Percentiles rank a stretch among this genome's conserved stretches.
These are phyloP conservation scores for Notothenia coriiceps DNA, from an alignment of 2,113 vertebrate species.

Conservation along the genomic window DNA sequence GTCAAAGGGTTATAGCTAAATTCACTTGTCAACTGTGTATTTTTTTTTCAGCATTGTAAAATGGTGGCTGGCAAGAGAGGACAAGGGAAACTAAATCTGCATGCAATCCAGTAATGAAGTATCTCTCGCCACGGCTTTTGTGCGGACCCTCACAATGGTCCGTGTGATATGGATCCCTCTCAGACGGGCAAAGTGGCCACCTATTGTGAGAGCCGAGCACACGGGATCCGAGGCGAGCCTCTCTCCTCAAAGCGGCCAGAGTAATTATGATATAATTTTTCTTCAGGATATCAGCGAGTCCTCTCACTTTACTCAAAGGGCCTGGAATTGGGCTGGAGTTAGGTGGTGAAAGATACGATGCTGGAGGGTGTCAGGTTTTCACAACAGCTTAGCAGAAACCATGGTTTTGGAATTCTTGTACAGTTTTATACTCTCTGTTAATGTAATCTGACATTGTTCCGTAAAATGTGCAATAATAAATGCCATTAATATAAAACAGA, in stretches of 20 bases:
- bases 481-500: not conserved
- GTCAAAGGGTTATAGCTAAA: constrained; percentile 54
- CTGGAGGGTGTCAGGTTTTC: constrained; percentile 47
- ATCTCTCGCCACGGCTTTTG: constrained; percentile 61
- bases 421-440: not conserved
- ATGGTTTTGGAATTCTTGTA: not conserved
- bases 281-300: constrained; percentile 65
- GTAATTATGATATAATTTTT: constrained; percentile 79
- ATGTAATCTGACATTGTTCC: not conserved
- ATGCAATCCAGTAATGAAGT: constrained; percentile 57
- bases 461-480: not conserved
- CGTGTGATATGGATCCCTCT: constrained; percentile 74
- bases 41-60: constrained; percentile 39
- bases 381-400: constrained; percentile 10
- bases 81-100: constrained; percentile 63
- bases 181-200: constrained; percentile 65
- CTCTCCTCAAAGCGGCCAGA: constrained; percentile 37
- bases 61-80: constrained; percentile 13
- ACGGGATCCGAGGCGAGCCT: constrained; percentile 40
- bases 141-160: constrained; percentile 57
- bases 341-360: constrained; percentile 26
- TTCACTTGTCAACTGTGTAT: constrained; percentile 33
- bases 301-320: constrained; percentile 76
- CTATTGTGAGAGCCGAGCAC: constrained; percentile 58
- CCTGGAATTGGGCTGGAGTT: constrained; percentile 41